Conservation (phyloP, 1,140 invertebrate genomes). For the Triops longicaudatus region DNA sequence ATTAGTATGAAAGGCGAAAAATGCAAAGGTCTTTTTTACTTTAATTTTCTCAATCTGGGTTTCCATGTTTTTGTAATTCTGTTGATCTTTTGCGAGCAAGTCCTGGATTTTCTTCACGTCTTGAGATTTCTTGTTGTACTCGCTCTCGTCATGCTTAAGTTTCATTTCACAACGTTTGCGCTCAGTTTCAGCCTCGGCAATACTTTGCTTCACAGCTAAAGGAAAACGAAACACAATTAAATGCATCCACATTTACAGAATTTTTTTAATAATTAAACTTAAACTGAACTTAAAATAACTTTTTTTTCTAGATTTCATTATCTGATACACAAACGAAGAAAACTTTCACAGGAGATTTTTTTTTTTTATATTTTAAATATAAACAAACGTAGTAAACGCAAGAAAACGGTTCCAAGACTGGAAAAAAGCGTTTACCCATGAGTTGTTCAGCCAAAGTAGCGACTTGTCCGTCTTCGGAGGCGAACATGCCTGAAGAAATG, state of each 20-base stretch:
- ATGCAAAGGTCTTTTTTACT: constrained; percentile 22
- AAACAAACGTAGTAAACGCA: no score
- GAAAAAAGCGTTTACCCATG: constrained; percentile 44
- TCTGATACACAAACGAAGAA: no score
- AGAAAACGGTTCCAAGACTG: no score
- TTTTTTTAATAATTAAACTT: no score
- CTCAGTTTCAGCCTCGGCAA: constrained; percentile 68
- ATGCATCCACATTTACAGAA: constrained; percentile 19
- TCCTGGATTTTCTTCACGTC: constrained; percentile 60
- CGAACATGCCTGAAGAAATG: constrained; percentile 68
- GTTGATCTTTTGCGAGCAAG: constrained; percentile 22
- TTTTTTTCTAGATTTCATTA: no score
- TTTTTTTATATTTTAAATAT: no score
- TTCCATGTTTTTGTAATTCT: background rate
- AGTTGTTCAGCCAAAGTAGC: constrained; percentile 83
- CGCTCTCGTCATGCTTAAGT: constrained; percentile 56
- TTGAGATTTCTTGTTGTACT: constrained; percentile 56
- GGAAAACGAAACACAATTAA: no score
- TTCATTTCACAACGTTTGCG: constrained; percentile 69
- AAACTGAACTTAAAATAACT: no score
- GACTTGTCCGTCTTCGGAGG: constrained; percentile 67
- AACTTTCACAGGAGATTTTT: no score
- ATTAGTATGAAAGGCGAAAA: background rate
- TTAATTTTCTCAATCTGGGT: background rate
- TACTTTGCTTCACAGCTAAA: constrained; percentile 61